Percentiles rank a stretch among this genome's conserved stretches.
These are phyloP conservation scores for Mus spicilegus DNA, from an alignment of 2,113 vertebrate species.

Conservation along the genomic window DNA sequence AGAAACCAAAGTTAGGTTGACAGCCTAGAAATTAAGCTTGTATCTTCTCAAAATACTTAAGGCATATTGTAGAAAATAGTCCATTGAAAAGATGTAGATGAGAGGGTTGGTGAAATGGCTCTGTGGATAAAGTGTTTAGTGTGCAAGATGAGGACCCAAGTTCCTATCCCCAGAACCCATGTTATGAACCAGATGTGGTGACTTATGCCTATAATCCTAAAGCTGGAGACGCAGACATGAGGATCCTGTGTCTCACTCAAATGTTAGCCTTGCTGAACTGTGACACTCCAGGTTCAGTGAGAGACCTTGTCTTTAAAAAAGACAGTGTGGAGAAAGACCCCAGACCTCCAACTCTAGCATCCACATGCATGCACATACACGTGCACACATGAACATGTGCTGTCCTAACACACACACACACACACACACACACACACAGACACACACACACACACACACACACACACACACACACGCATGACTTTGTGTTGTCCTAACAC, in stretches of 20 bases:
- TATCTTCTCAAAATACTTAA: not conserved
- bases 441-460: not conserved
- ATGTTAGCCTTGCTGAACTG: not conserved
- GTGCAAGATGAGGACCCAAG: not conserved
- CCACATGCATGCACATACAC: not conserved
- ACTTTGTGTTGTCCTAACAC: not conserved
- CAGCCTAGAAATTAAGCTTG: not conserved
- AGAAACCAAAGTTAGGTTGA: not conserved
- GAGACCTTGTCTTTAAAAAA: not conserved
- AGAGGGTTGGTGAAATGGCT: not conserved
- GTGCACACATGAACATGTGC: not conserved
- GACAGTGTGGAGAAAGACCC: not conserved
- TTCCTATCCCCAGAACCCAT: not conserved
- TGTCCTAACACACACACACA: not conserved
- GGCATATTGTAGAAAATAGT: not conserved
- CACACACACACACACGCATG: too few relatives aligned
- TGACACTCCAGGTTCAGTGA: not conserved
- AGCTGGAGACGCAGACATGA: not conserved
- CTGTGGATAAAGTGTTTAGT: too few relatives aligned
- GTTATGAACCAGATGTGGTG: not conserved
- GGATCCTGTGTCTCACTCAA: not conserved
- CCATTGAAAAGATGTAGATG: not conserved
- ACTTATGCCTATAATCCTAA: too few relatives aligned
- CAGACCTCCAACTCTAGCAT: not conserved
- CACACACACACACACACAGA: too few relatives aligned